These are phyloP conservation scores for Emydoidea blandingii DNA, from an alignment of 2,797 vertebrate species.

Conservation along the genomic window DNA sequence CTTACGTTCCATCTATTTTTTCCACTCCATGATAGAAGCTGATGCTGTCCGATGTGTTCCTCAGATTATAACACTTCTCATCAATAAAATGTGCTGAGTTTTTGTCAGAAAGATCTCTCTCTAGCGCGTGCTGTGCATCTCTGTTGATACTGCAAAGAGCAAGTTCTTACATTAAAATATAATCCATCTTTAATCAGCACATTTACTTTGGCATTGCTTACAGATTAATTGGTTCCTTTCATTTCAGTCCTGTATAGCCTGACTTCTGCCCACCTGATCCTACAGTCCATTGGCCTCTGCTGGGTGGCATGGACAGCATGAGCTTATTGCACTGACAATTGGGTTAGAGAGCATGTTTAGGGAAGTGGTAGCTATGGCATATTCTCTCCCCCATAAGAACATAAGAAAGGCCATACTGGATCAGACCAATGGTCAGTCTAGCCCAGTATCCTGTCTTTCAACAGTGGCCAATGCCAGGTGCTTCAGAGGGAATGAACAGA, in stretches of 20 bases:
- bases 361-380: not conserved
- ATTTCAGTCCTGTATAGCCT: not conserved
- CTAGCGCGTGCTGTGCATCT: slow-evolving; percentile 68
- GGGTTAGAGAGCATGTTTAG: not conserved
- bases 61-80: slow-evolving; percentile 74
- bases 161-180: not conserved
- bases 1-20: slow-evolving; percentile 65
- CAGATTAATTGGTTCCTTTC: not conserved
- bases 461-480: not conserved
- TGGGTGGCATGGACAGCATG: not conserved
- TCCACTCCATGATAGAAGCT: slow-evolving; percentile 68
- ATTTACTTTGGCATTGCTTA: not conserved
- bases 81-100: slow-evolving; percentile 71
- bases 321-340: not conserved
- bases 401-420: not conserved
- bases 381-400: not conserved
- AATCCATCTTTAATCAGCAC: not conserved
- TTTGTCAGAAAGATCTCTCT: slow-evolving; percentile 75
- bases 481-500: not conserved
- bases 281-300: not conserved
- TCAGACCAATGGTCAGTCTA: not conserved
- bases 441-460: not conserved
- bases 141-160: slow-evolving; percentile 72
- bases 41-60: slow-evolving; percentile 66
- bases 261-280: not conserved